Evolutionary conservation across 2,797 vertebrate genomes (phyloP).

Genomic region (Pseudopleuronectes americanus): DNA sequence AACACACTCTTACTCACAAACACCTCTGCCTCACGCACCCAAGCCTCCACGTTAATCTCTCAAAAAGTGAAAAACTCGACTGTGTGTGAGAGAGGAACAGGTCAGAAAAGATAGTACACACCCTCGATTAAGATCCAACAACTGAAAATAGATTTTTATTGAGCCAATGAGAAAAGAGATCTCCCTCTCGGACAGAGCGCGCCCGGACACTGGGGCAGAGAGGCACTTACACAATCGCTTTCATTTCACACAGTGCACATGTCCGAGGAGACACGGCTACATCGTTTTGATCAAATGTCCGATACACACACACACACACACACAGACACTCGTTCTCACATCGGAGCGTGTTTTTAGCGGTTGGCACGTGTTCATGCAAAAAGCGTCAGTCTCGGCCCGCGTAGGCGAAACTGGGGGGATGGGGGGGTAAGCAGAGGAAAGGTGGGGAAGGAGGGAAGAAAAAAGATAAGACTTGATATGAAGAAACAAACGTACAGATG

Average conservation of each 20-base stretch:
- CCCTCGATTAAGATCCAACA: constrained; percentile 51
- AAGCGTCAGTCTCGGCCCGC: constrained; percentile 84
- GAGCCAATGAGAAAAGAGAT: constrained; percentile 55
- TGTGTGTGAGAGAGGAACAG: not conserved
- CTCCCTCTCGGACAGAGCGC: constrained; percentile 51
- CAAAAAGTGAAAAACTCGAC: constrained; percentile 8
- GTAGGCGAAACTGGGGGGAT: constrained; percentile 81
- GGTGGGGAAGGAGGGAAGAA: constrained; percentile 56
- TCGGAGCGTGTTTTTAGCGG: constrained; percentile 72
- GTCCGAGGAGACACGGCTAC: constrained; percentile 69
- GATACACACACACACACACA: constrained; percentile 57
- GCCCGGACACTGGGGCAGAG: constrained; percentile 61
- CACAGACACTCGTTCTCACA: constrained; percentile 57
- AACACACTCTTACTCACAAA: constrained; percentile 29
- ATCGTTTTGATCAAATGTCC: constrained; percentile 59
- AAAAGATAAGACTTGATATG: constrained; percentile 55
- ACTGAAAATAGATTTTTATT: constrained; percentile 69
- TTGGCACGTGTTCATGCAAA: constrained; percentile 97
- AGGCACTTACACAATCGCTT: constrained; percentile 79
- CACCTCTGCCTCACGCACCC: constrained; percentile 45
- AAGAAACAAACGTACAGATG: constrained; percentile 68
- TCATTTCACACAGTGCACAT: constrained; percentile 61
- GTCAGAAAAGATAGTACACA: constrained; percentile 51
- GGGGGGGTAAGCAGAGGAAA: constrained; percentile 19
- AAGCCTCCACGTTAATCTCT: constrained; percentile 26